phyloP scores from a whole-genome alignment of 2,888 invertebrate species.

The Lucinisca nassula region DNA sequence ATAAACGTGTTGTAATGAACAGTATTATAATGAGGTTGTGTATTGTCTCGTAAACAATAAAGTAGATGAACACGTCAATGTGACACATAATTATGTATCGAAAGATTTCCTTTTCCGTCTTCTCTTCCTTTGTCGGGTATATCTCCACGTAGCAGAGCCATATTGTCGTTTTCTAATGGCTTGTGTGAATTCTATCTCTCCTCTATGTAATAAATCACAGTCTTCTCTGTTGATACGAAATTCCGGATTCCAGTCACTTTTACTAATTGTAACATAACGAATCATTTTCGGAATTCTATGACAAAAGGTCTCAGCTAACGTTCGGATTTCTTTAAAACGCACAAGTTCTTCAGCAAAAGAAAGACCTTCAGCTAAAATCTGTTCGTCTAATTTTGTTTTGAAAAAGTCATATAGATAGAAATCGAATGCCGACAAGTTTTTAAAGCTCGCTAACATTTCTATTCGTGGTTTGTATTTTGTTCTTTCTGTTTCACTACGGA shows the following conservation, averaged over 20 bases:
- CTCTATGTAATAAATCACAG: conserved; percentile 51
- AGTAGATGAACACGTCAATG: too few relatives aligned
- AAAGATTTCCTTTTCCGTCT: too few relatives aligned
- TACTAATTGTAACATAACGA: conserved; percentile 25
- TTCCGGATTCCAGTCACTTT: conserved; percentile 49
- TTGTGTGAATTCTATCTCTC: conserved; percentile 61
- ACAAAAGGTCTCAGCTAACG: conserved; percentile 58
- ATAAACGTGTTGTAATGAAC: too few relatives aligned
- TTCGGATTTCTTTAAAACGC: conserved; percentile 49
- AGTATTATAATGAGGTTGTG: too few relatives aligned
- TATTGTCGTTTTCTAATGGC: conserved; percentile 58
- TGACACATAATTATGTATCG: too few relatives aligned
- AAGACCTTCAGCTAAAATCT: conserved; percentile 51
- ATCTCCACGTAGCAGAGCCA: conserved; percentile 57
- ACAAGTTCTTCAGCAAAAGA: conserved; percentile 44
- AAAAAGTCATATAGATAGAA: conserved; percentile 65
- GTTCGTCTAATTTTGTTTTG: conserved; percentile 26
- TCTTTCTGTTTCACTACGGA: conserved; percentile 27
- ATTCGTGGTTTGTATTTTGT: conserved; percentile 22
- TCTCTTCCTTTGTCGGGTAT: too few relatives aligned
- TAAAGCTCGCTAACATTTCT: conserved; percentile 29
- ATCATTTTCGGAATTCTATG: conserved; percentile 28
- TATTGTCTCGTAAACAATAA: too few relatives aligned
- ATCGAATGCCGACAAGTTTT: conserved; percentile 53
- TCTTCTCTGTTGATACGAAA: conserved; percentile 49